Percentiles rank a stretch among this genome's conserved stretches.
Conservation (phyloP, 2,888 invertebrate genomes). For the Pteria penguin region DNA sequence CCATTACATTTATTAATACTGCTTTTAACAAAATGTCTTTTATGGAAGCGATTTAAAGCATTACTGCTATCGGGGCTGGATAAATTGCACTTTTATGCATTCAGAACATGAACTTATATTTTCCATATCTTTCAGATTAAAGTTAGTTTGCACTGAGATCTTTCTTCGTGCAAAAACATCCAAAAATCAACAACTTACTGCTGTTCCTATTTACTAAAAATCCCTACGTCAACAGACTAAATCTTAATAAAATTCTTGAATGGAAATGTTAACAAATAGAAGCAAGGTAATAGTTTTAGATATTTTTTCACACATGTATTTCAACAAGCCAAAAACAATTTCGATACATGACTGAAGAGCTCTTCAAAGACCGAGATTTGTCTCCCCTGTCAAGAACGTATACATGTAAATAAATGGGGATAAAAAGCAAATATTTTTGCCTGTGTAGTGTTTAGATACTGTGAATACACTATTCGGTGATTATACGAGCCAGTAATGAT, state of each 20-base stretch:
- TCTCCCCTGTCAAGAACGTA: no score
- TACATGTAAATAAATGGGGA: no score
- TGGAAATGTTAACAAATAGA: slow-evolving; percentile 6
- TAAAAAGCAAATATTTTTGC: slow-evolving; percentile 46
- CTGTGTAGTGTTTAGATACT: slow-evolving; percentile 44
- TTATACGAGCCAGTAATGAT: no score
- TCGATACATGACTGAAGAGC: no score
- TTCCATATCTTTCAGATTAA: slow-evolving; percentile 10
- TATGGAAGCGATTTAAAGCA: neutral
- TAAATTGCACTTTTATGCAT: slow-evolving; percentile 2
- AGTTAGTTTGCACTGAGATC: neutral
- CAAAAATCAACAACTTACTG: neutral
- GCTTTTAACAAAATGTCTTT: neutral
- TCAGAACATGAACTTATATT: slow-evolving; percentile 11
- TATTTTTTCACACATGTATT: no score
- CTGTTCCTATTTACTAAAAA: neutral
- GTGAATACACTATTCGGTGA: slow-evolving; percentile 40
- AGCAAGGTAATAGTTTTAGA: no score
- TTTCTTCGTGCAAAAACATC: neutral
- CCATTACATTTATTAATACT: neutral
- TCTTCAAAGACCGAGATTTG: no score
- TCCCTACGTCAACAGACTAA: neutral
- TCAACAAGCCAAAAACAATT: no score
- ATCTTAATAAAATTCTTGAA: neutral
- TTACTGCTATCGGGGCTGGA: neutral